A percentile compares a stretch with the other conserved stretches of the same genome.
Evolutionary conservation across 2,113 vertebrate genomes (phyloP).

Genomic region (Maccullochella peelii): DNA sequence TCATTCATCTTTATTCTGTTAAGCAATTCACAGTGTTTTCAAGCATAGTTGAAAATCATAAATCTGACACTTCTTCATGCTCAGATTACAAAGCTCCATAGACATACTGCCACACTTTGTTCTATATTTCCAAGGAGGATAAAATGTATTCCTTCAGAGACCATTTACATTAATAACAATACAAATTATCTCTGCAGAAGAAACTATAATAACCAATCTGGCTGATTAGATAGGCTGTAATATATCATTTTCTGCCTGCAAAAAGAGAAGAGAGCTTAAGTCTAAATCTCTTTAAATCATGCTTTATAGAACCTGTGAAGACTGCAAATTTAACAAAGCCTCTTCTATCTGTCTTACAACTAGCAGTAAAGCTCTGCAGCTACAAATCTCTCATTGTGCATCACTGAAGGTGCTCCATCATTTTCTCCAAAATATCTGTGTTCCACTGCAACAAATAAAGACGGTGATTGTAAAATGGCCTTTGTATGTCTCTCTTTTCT

Average conservation of each 20-base stretch:
- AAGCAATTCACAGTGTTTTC: slow-evolving; percentile 29
- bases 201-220: slow-evolving; percentile 33
- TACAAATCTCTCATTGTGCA: slow-evolving; percentile 26
- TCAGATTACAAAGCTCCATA: slow-evolving; percentile 37
- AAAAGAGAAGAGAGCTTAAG: slow-evolving; percentile 14
- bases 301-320: slow-evolving; percentile 33
- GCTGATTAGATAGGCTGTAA: not conserved
- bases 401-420: not conserved
- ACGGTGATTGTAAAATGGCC: not conserved
- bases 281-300: slow-evolving; percentile 35
- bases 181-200: not conserved
- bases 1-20: slow-evolving; percentile 51
- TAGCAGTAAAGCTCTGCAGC: slow-evolving; percentile 22
- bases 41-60: slow-evolving; percentile 22
- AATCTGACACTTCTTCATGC: slow-evolving; percentile 36
- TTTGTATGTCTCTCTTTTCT: not conserved
- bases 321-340: slow-evolving; percentile 32
- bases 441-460: slow-evolving; percentile 28
- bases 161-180: slow-evolving; percentile 46
- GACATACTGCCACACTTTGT: slow-evolving; percentile 18
- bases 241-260: slow-evolving; percentile 22
- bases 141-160: slow-evolving; percentile 10
- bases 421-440: slow-evolving; percentile 17
- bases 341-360: slow-evolving; percentile 16
- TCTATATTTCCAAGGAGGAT: slow-evolving; percentile 11